These are phyloP conservation scores for Callyntrura guangdongensis DNA, from an alignment of 2,888 invertebrate species.

Conservation along the genomic window DNA sequence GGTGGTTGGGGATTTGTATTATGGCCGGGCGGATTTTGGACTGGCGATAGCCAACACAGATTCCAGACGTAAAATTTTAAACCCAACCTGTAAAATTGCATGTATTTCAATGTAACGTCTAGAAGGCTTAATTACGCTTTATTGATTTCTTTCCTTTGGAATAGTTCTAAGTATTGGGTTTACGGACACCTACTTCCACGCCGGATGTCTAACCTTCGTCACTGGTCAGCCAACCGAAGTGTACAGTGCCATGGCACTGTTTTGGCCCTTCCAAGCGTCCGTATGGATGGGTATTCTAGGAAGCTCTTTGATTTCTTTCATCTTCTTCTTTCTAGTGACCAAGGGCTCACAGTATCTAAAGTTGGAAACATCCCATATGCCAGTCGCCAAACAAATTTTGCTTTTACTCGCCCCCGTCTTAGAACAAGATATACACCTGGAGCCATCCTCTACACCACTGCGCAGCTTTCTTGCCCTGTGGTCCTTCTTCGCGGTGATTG, in stretches of 20 bases:
- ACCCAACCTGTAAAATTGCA: too few relatives aligned
- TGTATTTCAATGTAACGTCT: too few relatives aligned
- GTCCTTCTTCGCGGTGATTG: constrained; percentile 66
- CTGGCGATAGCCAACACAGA: constrained; percentile 67
- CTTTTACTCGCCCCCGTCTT: constrained; percentile 52
- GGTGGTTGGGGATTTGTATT: constrained; percentile 67
- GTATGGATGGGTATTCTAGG: constrained; percentile 57
- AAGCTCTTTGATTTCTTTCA: background rate
- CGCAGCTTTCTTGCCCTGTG: constrained; percentile 64
- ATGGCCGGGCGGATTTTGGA: constrained; percentile 70
- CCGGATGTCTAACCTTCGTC: constrained; percentile 78
- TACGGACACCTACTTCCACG: constrained; percentile 43
- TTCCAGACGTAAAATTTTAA: constrained; percentile 65
- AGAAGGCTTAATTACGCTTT: too few relatives aligned
- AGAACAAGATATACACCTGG: constrained; percentile 52
- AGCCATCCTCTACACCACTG: constrained; percentile 13
- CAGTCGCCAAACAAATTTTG: background rate
- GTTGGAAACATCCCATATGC: background rate
- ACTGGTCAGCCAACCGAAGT: constrained; percentile 70
- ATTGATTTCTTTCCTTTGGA: background rate
- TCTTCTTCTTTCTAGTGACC: background rate
- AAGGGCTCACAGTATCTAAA: background rate
- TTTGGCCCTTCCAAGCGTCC: constrained; percentile 71
- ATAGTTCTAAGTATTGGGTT: background rate
- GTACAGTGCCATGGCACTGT: constrained; percentile 46